These are phyloP conservation scores for Diabrotica undecimpunctata DNA, from an alignment of 1,140 invertebrate genomes.

Conservation along the genomic window DNA sequence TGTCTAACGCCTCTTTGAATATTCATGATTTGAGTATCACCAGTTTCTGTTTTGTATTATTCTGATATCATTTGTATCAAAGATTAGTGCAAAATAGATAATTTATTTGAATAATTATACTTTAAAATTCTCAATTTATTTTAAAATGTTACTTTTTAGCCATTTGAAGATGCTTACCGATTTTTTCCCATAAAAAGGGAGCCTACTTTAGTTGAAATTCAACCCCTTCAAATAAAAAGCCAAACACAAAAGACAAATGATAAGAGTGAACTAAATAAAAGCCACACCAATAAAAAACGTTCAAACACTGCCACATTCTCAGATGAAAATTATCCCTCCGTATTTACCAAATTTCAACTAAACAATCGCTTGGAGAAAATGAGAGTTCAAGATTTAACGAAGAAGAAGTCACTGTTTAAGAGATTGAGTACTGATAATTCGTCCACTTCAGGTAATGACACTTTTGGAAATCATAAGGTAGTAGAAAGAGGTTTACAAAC, in stretches of 20 bases:
- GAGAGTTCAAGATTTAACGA: constrained; percentile 1
- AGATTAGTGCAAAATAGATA: no score
- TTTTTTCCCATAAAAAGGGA: constrained; percentile 30
- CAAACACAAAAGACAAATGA: neutral
- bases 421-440: neutral
- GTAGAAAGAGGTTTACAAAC: constrained; percentile 36
- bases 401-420: constrained; percentile 13
- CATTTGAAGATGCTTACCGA: constrained; percentile 31
- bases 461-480: constrained; percentile 19
- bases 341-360: constrained; percentile 36
- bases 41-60: no score
- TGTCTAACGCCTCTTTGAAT: no score
- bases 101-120: no score
- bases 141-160: constrained; percentile 23
- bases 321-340: constrained; percentile 31
- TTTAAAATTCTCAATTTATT: no score
- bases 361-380: constrained; percentile 26
- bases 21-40: no score
- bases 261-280: constrained; percentile 12
- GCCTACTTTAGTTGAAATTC: constrained; percentile 26
- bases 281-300: neutral
- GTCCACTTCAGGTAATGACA: constrained; percentile 15
- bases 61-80: no score
- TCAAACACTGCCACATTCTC: constrained; percentile 12
- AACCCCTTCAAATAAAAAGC: constrained; percentile 6